A percentile compares a stretch with the other conserved stretches of the same genome.
phyloP scores from a whole-genome alignment of 2,797 vertebrate species.

The Trichosurus vulpecula region DNA sequence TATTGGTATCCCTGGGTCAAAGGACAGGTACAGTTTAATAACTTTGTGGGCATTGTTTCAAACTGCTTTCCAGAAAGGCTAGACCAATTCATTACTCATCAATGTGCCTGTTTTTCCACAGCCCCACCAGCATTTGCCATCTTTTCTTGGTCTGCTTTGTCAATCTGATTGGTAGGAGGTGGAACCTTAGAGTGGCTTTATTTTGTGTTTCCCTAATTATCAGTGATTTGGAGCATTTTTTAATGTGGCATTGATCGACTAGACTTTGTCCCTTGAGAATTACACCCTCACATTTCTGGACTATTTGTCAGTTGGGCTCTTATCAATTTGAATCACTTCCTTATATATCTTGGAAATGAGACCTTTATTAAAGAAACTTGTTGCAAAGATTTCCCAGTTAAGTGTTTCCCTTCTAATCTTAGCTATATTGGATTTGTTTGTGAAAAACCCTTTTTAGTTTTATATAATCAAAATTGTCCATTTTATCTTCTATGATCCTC shows the following conservation, averaged over 20 bases:
- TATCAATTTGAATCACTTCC: neutral
- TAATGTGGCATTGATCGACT: neutral
- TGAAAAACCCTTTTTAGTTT: neutral
- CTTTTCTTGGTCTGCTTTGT: neutral
- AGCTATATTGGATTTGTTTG: neutral
- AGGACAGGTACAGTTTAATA: neutral
- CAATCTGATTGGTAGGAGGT: neutral
- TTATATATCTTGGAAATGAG: neutral
- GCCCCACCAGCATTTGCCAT: neutral
- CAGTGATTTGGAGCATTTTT: neutral
- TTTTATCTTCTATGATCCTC: too few relatives aligned
- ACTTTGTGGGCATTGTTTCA: neutral
- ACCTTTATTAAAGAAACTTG: neutral
- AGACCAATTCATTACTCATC: neutral
- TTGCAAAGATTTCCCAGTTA: neutral
- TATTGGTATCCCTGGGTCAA: neutral
- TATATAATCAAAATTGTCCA: neutral
- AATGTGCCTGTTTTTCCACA: neutral
- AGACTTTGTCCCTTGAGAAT: neutral
- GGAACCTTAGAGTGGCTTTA: neutral
- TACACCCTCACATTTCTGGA: neutral
- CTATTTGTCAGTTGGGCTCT: neutral
- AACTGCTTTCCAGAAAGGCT: neutral
- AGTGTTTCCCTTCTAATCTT: neutral
- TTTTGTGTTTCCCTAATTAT: constrained; percentile 1